Evolutionary conservation across 2,797 vertebrate genomes (phyloP).

Genomic region (Mormyrus proboscirostris): DNA sequence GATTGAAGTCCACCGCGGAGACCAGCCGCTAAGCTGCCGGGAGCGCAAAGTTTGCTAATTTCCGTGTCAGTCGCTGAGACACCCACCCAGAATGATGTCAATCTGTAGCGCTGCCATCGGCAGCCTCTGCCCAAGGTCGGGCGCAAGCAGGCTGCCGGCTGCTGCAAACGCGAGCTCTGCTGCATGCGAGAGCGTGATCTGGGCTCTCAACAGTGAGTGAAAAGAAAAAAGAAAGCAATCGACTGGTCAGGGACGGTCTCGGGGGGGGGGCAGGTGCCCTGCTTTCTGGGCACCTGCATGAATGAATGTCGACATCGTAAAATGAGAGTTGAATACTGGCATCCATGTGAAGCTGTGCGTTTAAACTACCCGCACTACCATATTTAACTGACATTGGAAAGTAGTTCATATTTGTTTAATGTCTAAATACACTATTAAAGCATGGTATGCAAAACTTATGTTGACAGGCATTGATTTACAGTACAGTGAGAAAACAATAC

Average conservation of each 20-base stretch:
- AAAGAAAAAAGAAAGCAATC: conserved; percentile 6
- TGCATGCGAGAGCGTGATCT: background rate
- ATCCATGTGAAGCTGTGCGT: background rate
- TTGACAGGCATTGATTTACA: background rate
- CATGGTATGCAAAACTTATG: background rate
- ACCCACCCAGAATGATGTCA: background rate
- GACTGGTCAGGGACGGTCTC: background rate
- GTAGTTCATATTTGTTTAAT: background rate
- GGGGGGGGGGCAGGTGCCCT: background rate
- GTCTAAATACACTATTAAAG: background rate
- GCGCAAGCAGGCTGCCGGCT: background rate
- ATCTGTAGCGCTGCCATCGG: background rate
- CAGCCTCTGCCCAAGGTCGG: background rate
- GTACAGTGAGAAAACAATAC: background rate
- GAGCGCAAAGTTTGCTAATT: background rate
- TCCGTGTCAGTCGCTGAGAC: background rate
- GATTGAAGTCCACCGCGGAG: background rate
- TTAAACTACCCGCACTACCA: background rate
- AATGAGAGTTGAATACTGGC: background rate
- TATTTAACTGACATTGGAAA: background rate
- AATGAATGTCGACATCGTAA: background rate
- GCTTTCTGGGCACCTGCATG: background rate
- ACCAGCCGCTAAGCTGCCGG: background rate
- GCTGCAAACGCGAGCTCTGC: background rate
- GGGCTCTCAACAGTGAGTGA: background rate